Conservation (phyloP, 2,113 vertebrate species). For the Lepisosteus oculatus region DNA sequence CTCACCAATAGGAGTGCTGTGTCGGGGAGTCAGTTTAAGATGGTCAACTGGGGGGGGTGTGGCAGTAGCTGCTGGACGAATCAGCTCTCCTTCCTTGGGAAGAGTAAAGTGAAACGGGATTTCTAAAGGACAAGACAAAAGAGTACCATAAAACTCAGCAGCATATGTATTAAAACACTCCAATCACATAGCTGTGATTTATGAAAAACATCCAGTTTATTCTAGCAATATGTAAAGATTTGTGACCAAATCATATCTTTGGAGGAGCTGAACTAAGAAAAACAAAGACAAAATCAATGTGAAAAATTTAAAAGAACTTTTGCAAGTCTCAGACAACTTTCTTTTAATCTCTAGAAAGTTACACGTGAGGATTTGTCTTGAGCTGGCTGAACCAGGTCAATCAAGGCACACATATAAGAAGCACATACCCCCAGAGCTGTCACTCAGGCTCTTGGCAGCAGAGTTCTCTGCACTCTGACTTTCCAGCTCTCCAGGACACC, state of each 20-base stretch:
- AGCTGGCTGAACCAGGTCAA: too few relatives aligned
- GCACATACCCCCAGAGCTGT: constrained; percentile 80
- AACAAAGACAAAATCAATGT: not conserved
- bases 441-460: constrained; percentile 68
- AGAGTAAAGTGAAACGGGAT: constrained; percentile 82
- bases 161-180: too few relatives aligned
- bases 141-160: not conserved
- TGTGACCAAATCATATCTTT: not conserved
- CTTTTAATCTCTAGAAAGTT: not conserved
- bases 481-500: not conserved
- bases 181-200: too few relatives aligned
- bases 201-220: too few relatives aligned
- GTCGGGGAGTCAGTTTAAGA: constrained; percentile 84
- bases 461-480: constrained; percentile 21
- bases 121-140: constrained; percentile 57
- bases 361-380: too few relatives aligned
- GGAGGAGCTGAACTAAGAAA: not conserved
- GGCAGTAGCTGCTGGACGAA: constrained; percentile 68
- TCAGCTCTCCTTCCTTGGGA: constrained; percentile 81
- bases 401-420: not conserved
- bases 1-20: constrained; percentile 97
- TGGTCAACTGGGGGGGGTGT: constrained; percentile 81
- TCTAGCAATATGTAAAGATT: not conserved
- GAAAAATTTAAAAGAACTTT: not conserved
- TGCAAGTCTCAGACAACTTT: not conserved